Evolutionary conservation across 2,888 invertebrate species (phyloP), one percentile per base, ranked within the genome.

Genomic region (Patella caerulea): DNA sequence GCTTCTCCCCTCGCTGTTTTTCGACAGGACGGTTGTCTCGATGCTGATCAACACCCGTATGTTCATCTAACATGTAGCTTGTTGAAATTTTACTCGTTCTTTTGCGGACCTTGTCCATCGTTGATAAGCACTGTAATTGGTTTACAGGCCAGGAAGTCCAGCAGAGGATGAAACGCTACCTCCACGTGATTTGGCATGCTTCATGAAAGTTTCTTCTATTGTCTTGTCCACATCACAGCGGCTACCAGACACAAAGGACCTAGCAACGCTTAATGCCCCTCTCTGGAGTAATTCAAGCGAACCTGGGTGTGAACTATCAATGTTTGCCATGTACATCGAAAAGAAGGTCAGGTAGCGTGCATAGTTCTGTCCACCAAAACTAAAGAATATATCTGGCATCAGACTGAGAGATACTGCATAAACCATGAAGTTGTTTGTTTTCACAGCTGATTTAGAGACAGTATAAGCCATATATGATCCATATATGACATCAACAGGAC

Each of bases 211-310:
- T 65, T 78, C 78, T 80, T 82, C 56, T 80, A 80, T 9, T 81
- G 83, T 73, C 83, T 82, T 69, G 83, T 82, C 4, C 84, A 81
- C 11, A 79, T 79, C 75, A 29, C 81, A 83, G 3, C 79, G 29
- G 77, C 79, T 80, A 24, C 82, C 85, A 69, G 83, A 83, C 24
- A 80, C 79, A n/a, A 83, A 81, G 7, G 83, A 85, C 29, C 83
- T 73, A 0, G 83, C 82, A n/a, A 83, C 84, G 71, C 81, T 82
- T 2, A 85, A 79, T 9, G 78, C 83, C 12, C 82, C 84, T 55
- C 74, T 45, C 45, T 79, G 24, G 4, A 83, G 54, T 2, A 83
- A 65, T 12, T 78, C 79, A 14, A 74, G 65, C 45, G 79, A 74
- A 14, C 81, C 81, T 19, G 84, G 82, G 69, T 84, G 82, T 11